Evolutionary conservation across 2,113 vertebrate genomes (phyloP), one percentile per base, ranked within the genome.

Genomic region (Peromyscus californicus): DNA sequence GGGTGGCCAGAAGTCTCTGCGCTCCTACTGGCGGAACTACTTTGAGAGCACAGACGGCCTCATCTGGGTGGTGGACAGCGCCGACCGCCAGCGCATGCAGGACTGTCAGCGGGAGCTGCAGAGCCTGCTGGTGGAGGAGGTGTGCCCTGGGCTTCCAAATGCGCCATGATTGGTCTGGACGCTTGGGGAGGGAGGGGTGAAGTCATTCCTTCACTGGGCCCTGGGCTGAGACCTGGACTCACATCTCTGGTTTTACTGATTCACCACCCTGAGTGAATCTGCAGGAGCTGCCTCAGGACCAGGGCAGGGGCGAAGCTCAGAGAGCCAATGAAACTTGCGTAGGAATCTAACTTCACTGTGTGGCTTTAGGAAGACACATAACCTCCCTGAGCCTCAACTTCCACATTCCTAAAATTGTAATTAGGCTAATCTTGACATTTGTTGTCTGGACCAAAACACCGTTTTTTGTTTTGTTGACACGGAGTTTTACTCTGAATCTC

Each of bases 11-110:
- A 99, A 99, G 97, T 99, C 99, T 0, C 98, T 99, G 96, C 99
- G 99, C 17, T 99, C 99, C 36, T 99, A 99, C 92, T 99, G 99
- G 99, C 99, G 99, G 97, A 99, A 99, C 98, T 99, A 99, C 98
- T 99, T 99, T 70, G 99, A 99, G 98, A 99, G 99, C 98, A 99
- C 99, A 0, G 99, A 99, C 0, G 99, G 99, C 42, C 98, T 99
- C 98, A 99, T 99, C 98, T 99, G 99, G 99, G 99, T 99, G 95
- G 99, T 99, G 98, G 99, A 99, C 98, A 99, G 99, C 0, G 99
- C 99, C 0, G 99, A 99, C 98, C 98, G 99, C 70, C 99, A 99
- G 91, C 98, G 99, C 91, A 98, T 99, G 97, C 98, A 99, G 48
- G 99, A 99, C 98, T 99, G 99, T 96, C 98, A 87, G 57, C 98